Evolutionary conservation across 2,888 invertebrate species (phyloP).

Genomic region (Ligdia adustata): DNA sequence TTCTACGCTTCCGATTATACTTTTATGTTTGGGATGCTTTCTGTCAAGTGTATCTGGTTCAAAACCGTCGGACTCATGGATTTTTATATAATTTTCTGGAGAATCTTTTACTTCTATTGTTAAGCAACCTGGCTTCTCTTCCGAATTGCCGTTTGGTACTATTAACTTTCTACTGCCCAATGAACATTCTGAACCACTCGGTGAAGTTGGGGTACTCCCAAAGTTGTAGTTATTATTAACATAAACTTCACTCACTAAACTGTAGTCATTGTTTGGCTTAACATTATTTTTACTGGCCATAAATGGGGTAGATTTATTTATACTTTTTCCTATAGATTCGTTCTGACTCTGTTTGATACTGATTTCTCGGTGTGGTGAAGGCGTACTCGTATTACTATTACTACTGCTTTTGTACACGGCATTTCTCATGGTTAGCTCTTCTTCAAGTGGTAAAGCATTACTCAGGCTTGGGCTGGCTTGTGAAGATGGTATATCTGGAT

Average conservation of each 20-base stretch:
- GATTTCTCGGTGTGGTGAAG: constrained; percentile 68
- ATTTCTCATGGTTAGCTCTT: constrained; percentile 91
- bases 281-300: constrained; percentile 42
- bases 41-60: constrained; percentile 94
- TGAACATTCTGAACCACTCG: constrained; percentile 84
- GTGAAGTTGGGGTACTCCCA: constrained; percentile 83
- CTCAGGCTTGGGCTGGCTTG: constrained; percentile 90
- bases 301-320: constrained; percentile 14
- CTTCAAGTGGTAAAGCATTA: constrained; percentile 89
- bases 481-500: constrained; percentile 86
- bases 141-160: constrained; percentile 70
- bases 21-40: constrained; percentile 85
- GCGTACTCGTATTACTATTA: constrained; percentile 76
- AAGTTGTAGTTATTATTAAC: constrained; percentile 90
- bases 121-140: constrained; percentile 89
- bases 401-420: constrained; percentile 87
- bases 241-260: constrained; percentile 90
- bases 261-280: constrained; percentile 78
- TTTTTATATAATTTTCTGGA: constrained; percentile 89
- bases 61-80: constrained; percentile 92
- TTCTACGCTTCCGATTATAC: constrained; percentile 51
- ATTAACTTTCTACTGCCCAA: constrained; percentile 83
- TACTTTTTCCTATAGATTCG: constrained; percentile 63
- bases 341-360: constrained; percentile 67
- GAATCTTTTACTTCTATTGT: constrained; percentile 94